Percentiles rank a stretch among this genome's conserved stretches.
These are phyloP conservation scores for Sussaba pulchella DNA, from an alignment of 2,888 invertebrate species.

Conservation along the genomic window DNA sequence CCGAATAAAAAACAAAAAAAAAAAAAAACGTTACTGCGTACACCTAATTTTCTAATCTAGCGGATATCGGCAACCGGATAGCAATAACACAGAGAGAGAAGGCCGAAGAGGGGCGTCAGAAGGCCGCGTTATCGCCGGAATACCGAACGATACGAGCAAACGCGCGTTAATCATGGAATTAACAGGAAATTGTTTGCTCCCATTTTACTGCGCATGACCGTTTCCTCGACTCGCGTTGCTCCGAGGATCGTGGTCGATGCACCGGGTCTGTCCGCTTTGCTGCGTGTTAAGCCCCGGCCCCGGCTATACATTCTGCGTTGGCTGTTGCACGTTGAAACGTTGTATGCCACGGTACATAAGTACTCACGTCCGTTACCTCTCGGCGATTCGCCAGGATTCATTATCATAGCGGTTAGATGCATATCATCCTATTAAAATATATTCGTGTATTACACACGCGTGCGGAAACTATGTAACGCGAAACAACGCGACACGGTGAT, in stretches of 20 bases:
- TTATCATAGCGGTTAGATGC: constrained; percentile 54
- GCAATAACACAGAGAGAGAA: not conserved
- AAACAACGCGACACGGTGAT: constrained; percentile 7
- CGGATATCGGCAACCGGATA: constrained; percentile 9
- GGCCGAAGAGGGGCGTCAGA: constrained; percentile 2
- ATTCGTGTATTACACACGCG: constrained; percentile 3
- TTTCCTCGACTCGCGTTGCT: constrained; percentile 6
- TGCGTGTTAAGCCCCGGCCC: not conserved
- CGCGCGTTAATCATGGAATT: constrained; percentile 38
- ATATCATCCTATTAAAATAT: constrained; percentile 45
- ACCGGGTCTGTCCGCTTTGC: constrained; percentile 13
- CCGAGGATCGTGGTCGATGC: constrained; percentile 30
- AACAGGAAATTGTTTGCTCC: constrained; percentile 48
- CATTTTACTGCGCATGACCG: constrained; percentile 32
- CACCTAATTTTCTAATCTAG: not conserved
- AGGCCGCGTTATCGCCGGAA: not conserved
- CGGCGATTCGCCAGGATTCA: constrained; percentile 43
- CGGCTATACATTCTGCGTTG: not conserved
- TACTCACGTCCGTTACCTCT: constrained; percentile 53
- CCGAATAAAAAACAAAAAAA: no score
- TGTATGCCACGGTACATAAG: constrained; percentile 27
- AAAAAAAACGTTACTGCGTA: no score
- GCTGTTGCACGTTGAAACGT: constrained; percentile 16
- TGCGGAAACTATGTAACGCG: not conserved
- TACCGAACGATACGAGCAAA: constrained; percentile 12